phyloP scores from a whole-genome alignment of 2,797 vertebrate species.

The Pelobates cultripes region DNA sequence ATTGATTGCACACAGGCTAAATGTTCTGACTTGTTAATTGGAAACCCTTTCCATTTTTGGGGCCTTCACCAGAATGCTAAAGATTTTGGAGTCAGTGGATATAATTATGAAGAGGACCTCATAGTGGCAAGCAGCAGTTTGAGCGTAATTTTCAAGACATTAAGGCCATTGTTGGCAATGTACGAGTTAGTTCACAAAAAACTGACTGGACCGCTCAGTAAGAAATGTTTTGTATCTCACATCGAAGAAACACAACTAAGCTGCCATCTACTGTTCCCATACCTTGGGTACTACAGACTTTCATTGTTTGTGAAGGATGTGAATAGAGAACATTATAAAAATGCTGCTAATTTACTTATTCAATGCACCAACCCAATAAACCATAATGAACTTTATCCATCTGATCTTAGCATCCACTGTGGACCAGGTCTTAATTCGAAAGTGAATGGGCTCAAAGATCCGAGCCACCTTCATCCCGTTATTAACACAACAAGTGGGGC shows the following conservation, averaged over 20 bases:
- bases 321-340: slow-evolving; percentile 71
- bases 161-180: slow-evolving; percentile 68
- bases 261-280: slow-evolving; percentile 73
- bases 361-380: slow-evolving; percentile 64
- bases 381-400: slow-evolving; percentile 73
- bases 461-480: slow-evolving; percentile 71
- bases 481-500: slow-evolving; percentile 76
- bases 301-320: slow-evolving; percentile 78
- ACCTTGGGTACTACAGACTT: slow-evolving; percentile 75
- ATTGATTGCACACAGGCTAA: slow-evolving; percentile 69
- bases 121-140: slow-evolving; percentile 64
- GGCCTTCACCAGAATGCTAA: slow-evolving; percentile 67
- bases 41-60: slow-evolving; percentile 81
- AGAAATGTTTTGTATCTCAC: slow-evolving; percentile 77
- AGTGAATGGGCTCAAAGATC: slow-evolving; percentile 70
- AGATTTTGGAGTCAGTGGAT: slow-evolving; percentile 68
- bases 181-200: slow-evolving; percentile 74
- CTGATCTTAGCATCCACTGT: slow-evolving; percentile 69
- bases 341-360: slow-evolving; percentile 75
- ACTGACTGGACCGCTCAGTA: slow-evolving; percentile 65
- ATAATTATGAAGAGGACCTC: slow-evolving; percentile 65
- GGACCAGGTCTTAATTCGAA: slow-evolving; percentile 74
- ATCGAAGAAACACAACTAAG: slow-evolving; percentile 70
- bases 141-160: slow-evolving; percentile 69
- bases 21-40: slow-evolving; percentile 69